Evolutionary conservation across 2,113 vertebrate species (phyloP).

Genomic region (Piprites chloris): DNA sequence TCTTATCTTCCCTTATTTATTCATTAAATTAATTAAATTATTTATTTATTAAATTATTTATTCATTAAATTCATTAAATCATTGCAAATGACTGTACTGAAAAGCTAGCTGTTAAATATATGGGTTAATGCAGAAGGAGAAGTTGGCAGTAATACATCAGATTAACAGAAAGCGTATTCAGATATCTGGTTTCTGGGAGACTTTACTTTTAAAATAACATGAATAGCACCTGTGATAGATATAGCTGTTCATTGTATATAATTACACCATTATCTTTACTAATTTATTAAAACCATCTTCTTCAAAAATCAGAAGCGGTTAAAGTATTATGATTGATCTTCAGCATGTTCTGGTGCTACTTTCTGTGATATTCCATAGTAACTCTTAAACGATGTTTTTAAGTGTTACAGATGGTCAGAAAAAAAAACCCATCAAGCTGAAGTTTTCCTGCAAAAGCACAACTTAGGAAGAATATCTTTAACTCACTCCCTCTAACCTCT

Average conservation of each 20-base stretch:
- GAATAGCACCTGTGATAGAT: not conserved
- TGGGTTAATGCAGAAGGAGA: not conserved
- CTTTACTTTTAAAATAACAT: not conserved
- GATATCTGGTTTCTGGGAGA: not conserved
- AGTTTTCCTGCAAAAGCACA: not conserved
- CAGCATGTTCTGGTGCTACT: not conserved
- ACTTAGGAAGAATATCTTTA: not conserved
- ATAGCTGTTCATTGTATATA: not conserved
- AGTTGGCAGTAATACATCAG: not conserved
- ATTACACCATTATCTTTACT: not conserved
- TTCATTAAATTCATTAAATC: not conserved
- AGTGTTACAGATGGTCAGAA: not conserved
- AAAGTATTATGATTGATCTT: not conserved
- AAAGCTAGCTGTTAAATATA: not conserved
- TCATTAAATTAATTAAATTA: not conserved
- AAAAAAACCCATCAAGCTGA: not conserved
- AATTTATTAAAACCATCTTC: not conserved
- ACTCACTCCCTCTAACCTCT: not conserved
- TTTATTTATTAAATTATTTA: not conserved
- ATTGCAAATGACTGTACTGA: not conserved
- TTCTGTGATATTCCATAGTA: not conserved
- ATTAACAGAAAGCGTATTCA: not conserved
- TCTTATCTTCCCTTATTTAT: not conserved
- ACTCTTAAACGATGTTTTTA: not conserved
- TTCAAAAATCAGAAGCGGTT: not conserved